Base-by-base conservation (phyloP, 2,113 vertebrate species). In the Callipepla squamata region DNA sequence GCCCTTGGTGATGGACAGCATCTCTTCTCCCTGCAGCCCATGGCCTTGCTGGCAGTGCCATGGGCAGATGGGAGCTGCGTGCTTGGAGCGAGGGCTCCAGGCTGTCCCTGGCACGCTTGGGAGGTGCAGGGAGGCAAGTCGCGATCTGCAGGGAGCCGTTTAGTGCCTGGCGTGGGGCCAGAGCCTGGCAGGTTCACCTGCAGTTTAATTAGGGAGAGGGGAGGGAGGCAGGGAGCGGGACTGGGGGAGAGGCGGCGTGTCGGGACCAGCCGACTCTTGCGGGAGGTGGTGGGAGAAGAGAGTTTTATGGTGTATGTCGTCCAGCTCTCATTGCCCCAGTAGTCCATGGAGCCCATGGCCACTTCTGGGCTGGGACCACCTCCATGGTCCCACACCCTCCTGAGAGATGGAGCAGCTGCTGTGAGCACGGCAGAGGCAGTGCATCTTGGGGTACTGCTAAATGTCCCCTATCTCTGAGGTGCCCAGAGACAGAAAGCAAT, bases 181-280 rank as follows among this genome's bases (percentile, higher is more conserved):
- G 97, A 96, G 86, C 94, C 96, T 96, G 96, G 97, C 96, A 96
- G 97, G 97, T 97, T 97, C 97, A 97, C 93, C 96, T 95, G 95
- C 92, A 97, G 97, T 97, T 97, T 97, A 97, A 97, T 97, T 97
- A 95, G 94, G 88, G 91, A 95, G 94, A 94, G 94, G 92, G 87
- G 87, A 89, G 90, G 90, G 47, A 28, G 79, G 79, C 62, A 88
- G 86, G 91, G 94, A 86, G 86, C 6, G 5, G 91, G 91, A 94
- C 85, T 89, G 94, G 94, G 93, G 94, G 92, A 95, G 89, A 94
- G 83, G 80, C 38, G 11, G 88, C 97, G 1, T 96, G 97, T 97
- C 0, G 30, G 87, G 94, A 95, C 97, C 92, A 80, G 97, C 92
- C 2, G 23, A 47, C 53, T 74, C 68, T 91, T 1, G 7, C 65